Evolutionary conservation across 1,140 invertebrate species (phyloP), one percentile per base, ranked within the genome.

Genomic region (Whitmania pigra): DNA sequence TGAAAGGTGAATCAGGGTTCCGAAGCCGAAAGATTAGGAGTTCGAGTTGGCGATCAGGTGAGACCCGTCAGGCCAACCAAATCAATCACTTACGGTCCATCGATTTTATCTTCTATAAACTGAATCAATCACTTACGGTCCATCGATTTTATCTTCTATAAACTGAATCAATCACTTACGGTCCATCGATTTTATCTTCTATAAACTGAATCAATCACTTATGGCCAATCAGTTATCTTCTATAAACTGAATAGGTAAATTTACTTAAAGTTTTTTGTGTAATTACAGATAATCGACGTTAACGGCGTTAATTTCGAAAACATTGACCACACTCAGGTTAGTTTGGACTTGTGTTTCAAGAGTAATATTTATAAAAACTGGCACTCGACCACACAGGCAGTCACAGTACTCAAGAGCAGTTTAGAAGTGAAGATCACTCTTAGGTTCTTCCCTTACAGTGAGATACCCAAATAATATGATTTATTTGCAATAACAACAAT

Each of bases 1-100:
- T 49, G 71, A 40, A 55, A 81, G 80, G 80, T 82, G 60, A 80
- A 78, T 76, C 75, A 78, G 13, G 76, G 78, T 63, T 81, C 78
- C 74, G 81, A 80, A 73, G 80, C 80, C 20, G 79, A 80, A 54
- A 75, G 75, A n/a, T 75, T 81, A 22, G 81, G 81, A 20, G 68
- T 82, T 49, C 74, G 75, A 43, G 79, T 80, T 76, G 80, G 78
- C 22, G 80, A 82, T 74, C 81, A 82, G 77, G 79, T 80, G 43
- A 49, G 43, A 17, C 15, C 43, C 43, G 13, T 13, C 40, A 5
- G 13, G 1, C 9, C 2, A 49, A 1, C 13, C 43, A 49, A 49
- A 49, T 49, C 43, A 49, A 49, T 7, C 13, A 13, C 43, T 49
- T 49, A 1, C 43, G 31, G 0, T 49, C 9, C 43, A 1, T 49